Conservation (phyloP, 2,797 vertebrate species). For the Melanogrammus aeglefinus region DNA sequence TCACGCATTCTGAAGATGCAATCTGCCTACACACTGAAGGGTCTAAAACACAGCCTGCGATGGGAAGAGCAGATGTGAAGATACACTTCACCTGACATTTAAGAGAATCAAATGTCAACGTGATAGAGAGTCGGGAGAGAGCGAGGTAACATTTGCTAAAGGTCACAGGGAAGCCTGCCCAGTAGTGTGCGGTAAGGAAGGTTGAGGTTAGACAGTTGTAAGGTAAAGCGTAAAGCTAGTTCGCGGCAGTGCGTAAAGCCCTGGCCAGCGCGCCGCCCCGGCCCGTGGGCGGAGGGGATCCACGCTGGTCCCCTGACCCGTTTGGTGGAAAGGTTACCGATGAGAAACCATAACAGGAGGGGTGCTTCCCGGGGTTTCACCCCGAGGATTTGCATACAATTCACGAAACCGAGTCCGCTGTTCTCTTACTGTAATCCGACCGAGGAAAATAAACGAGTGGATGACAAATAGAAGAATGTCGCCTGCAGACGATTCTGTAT, state of each 20-base stretch:
- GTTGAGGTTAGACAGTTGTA: no score
- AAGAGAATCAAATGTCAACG: neutral
- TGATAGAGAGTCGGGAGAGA: neutral
- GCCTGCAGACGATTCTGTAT: no score
- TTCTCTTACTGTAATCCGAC: neutral
- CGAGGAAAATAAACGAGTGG: neutral
- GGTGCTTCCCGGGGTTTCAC: no score
- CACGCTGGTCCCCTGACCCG: conserved; percentile 18
- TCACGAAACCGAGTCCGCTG: neutral
- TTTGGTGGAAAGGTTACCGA: no score
- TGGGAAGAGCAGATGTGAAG: no score
- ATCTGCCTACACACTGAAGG: no score
- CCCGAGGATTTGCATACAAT: neutral
- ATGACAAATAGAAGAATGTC: neutral
- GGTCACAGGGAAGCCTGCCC: neutral
- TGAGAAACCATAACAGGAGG: no score
- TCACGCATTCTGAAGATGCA: no score
- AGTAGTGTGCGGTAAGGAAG: neutral
- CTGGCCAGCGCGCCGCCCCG: conserved; percentile 16
- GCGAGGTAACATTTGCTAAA: neutral
- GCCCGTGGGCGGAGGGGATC: conserved; percentile 76
- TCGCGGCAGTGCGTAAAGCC: no score
- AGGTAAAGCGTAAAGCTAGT: no score
- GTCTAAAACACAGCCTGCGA: no score
- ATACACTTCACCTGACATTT: neutral